Evolutionary conservation across 2,888 invertebrate species (phyloP).

Genomic region (Drosophila cracens): DNA sequence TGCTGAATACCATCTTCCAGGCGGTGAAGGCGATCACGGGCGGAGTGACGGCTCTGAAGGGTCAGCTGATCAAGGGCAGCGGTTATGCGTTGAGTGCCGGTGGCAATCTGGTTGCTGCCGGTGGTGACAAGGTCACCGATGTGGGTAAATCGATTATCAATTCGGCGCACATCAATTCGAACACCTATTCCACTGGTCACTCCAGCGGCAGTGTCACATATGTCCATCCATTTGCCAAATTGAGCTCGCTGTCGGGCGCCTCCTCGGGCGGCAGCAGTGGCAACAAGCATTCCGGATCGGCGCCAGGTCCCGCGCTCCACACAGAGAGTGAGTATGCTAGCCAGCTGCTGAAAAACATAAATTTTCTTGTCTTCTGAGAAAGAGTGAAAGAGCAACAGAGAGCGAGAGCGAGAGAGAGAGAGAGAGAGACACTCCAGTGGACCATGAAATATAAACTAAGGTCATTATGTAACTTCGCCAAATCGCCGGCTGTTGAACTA

Average conservation of each 20-base stretch:
- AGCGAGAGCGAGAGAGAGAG: not conserved
- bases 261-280: slow-evolving; percentile 82
- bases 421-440: slow-evolving; percentile 12
- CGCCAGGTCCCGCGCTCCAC: slow-evolving; percentile 76
- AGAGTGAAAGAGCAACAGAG: not conserved
- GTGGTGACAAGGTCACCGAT: slow-evolving; percentile 92
- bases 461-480: slow-evolving; percentile 57
- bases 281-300: slow-evolving; percentile 55
- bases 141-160: slow-evolving; percentile 92
- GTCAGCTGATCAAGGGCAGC: slow-evolving; percentile 93
- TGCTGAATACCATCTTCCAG: slow-evolving; percentile 92
- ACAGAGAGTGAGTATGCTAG: slow-evolving; percentile 83
- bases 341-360: slow-evolving; percentile 54
- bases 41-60: slow-evolving; percentile 94
- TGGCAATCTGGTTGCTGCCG: slow-evolving; percentile 89
- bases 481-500: slow-evolving; percentile 49
- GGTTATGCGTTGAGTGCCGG: slow-evolving; percentile 89
- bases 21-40: slow-evolving; percentile 95
- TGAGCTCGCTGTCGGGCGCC: slow-evolving; percentile 82
- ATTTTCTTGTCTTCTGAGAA: slow-evolving; percentile 53
- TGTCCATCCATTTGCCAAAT: slow-evolving; percentile 81
- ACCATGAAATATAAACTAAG: slow-evolving; percentile 48
- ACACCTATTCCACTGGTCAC: slow-evolving; percentile 72
- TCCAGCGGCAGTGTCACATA: slow-evolving; percentile 56
- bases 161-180: slow-evolving; percentile 89